phyloP scores from a whole-genome alignment of 2,888 invertebrate species.

The Tenthredo scrophulariae region DNA sequence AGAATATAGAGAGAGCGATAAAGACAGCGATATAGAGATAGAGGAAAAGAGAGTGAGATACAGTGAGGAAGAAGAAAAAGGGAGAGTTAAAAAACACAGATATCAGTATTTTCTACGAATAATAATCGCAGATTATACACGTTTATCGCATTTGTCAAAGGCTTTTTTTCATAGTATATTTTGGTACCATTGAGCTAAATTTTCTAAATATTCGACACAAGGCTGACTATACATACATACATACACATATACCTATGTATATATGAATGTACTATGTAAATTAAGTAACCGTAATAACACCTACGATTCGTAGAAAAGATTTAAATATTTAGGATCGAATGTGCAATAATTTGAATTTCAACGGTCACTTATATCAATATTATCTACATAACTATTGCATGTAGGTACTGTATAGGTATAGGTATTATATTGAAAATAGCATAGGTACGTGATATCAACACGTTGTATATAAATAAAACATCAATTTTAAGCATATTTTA shows the following conservation, averaged over 20 bases:
- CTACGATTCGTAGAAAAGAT: slow-evolving; percentile 45
- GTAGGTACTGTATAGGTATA: neutral
- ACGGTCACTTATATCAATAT: neutral
- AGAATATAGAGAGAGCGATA: neutral
- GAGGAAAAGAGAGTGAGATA: neutral
- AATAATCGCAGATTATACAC: neutral
- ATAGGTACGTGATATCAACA: neutral
- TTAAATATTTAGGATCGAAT: slow-evolving; percentile 22
- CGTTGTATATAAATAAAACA: slow-evolving; percentile 1
- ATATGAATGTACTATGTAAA: neutral
- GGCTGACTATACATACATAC: neutral
- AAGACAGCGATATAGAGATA: neutral
- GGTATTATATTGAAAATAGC: neutral
- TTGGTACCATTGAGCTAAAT: neutral
- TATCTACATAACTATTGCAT: neutral
- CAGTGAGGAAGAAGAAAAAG: neutral
- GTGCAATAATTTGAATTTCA: slow-evolving; percentile 10
- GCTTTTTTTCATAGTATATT: neutral
- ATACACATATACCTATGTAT: neutral
- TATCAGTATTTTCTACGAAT: slow-evolving; percentile 11
- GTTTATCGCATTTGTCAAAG: slow-evolving; percentile 6
- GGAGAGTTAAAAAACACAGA: neutral
- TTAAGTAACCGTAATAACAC: slow-evolving; percentile 22
- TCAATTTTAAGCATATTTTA: neutral
- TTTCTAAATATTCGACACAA: neutral